A percentile compares a stretch with the other conserved stretches of the same genome.
These are phyloP conservation scores for Drosophila murphyi DNA, from an alignment of 1,140 invertebrate genomes.

Conservation along the genomic window DNA sequence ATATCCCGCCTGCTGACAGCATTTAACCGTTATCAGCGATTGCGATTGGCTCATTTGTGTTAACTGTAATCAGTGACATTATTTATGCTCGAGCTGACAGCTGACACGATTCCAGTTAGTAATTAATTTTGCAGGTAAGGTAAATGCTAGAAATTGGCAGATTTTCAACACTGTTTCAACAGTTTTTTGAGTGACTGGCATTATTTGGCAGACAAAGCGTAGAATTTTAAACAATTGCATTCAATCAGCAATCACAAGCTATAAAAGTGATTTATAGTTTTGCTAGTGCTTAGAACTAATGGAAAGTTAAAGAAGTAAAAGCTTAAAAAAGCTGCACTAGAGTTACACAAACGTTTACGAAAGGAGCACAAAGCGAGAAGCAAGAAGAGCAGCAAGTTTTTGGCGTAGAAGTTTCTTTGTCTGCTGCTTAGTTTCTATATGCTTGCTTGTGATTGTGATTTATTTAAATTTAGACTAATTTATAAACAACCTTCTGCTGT, in stretches of 20 bases:
- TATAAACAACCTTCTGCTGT: not conserved
- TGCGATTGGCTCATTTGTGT: slow-evolving; percentile 20
- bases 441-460: slow-evolving; percentile 7
- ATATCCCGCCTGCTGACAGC: too few relatives aligned
- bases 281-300: not conserved
- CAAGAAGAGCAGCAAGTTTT: not conserved
- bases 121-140: not conserved
- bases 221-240: slow-evolving; percentile 32
- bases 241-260: slow-evolving; percentile 6
- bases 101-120: not conserved
- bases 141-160: slow-evolving; percentile 19
- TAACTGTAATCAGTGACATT: slow-evolving; percentile 40
- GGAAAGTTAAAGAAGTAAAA: too few relatives aligned
- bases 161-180: not conserved
- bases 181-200: not conserved
- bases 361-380: not conserved
- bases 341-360: not conserved
- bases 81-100: slow-evolving; percentile 28
- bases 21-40: not conserved
- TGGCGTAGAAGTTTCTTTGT: not conserved
- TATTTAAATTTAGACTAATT: slow-evolving; percentile 11
- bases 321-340: too few relatives aligned
- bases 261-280: not conserved
- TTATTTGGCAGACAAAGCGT: slow-evolving; percentile 11
- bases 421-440: not conserved